Evolutionary conservation across 2,113 vertebrate species (phyloP), one percentile per base, ranked within the genome.

Genomic region (Xenopus laevis): DNA sequence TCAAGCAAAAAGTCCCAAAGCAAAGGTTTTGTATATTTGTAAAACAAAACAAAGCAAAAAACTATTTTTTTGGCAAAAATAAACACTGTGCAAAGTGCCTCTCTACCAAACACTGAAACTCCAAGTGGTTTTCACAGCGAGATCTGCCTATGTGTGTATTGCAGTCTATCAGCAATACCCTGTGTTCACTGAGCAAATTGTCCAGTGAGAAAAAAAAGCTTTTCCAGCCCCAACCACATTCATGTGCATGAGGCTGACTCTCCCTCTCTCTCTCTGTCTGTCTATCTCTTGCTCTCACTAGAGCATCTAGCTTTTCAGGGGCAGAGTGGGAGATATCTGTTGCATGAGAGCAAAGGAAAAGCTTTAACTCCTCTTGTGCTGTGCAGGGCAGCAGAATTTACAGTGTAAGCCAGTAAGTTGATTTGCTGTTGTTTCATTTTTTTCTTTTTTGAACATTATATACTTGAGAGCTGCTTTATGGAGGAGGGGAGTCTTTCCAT

Each of bases 131-230:
- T 69, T 69, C 46, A 74, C 13, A 70, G 44, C 69, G 66, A 62
- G 58, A 17, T 76, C 59, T 70, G 74, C 40, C 50, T 77, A 59
- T 77, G 66, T 77, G 59, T 77, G 74, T 21, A 69, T 70, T 77
- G 74, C 69, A 77, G 66, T 64, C 66, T 67, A 77, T 77, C 74
- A 77, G 74, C 74, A 77, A 69, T 70, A 69, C 73, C 73, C 61
- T 68, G 66, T 63, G 73, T 44, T 75, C 66, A 75, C 30, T 46
- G 44, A 65, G 63, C 63, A 65, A 65, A 46, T 46, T 46, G 44
- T 20, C 57, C 73, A 75, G 46, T 69, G 46, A 68, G 50, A 52
- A 68, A 58, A 45, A 58, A 44, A 50, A 52, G 65, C 50, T 57
- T 30, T 66, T 77, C 67, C 50, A 58, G 60, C 74, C 74, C 73